Conservation (phyloP, 2,797 vertebrate species). For the Eurystomus glaucurus region DNA sequence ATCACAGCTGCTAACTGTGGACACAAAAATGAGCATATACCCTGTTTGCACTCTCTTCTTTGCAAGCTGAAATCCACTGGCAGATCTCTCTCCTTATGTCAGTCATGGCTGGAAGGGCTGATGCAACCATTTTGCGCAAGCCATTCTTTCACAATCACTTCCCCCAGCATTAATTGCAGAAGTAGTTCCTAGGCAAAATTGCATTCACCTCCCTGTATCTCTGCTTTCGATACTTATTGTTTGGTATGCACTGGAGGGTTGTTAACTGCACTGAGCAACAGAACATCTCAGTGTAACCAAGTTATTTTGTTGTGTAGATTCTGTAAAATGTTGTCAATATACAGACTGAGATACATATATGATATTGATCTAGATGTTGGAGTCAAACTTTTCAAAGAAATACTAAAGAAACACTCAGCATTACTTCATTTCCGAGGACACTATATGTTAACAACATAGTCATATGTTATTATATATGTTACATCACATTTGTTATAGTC, state of each 20-base stretch:
- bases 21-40: not conserved
- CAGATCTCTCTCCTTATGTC: not conserved
- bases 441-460: not conserved
- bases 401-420: not conserved
- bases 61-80: not conserved
- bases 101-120: not conserved
- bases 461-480: too few species aligned
- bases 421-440: not conserved
- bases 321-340: not conserved
- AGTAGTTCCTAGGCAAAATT: not conserved
- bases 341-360: not conserved
- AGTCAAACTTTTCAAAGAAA: not conserved
- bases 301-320: not conserved
- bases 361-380: not conserved
- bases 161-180: not conserved
- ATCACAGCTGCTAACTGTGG: not conserved
- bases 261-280: not conserved
- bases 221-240: fast-evolving
- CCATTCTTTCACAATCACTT: slow-evolving; percentile 52
- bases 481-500: too few species aligned
- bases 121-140: slow-evolving; percentile 6
- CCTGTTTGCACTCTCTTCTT: not conserved
- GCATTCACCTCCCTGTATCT: not conserved
- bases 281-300: not conserved
- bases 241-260: not conserved